Base-by-base conservation (phyloP, 2,113 vertebrate genomes). In the Lontra canadensis region DNA sequence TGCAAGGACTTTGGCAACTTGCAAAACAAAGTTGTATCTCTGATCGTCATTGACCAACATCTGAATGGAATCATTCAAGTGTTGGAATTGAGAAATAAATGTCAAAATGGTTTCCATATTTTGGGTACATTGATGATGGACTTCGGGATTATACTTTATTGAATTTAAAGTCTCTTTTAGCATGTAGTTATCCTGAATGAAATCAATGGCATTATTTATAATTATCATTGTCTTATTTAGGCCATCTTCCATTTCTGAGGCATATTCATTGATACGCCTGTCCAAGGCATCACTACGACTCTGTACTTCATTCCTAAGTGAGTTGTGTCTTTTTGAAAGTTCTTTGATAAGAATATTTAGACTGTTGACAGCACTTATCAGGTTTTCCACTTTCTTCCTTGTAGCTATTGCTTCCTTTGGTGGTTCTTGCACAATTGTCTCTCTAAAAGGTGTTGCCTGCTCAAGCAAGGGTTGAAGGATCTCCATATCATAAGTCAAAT, bases 401-500 rank as follows among this genome's bases (percentile, higher is more conserved):
- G 97, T 94, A 47, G 93, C 94, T 78, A 88, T 78, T 44, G 83
- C 76, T 97, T 99, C 98, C 12, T 98, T 97, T 42, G 98, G 95
- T n/a, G 98, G 98, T 10, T 98, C 98, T 4, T 96, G 92, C 1
- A 97, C 97, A 52, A 97, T 42, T 18, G 74, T 95, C 80, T 98
- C 96, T 94, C 73, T 98, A 71, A 99, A 95, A 3, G 98, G 98
- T 47, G 98, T 29, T 20, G 98, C 98, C 91, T 98, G 98, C 61
- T 99, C 99, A 67, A 98, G 98, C 79, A 99, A 90, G 6, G 99
- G 99, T 34, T 99, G 99, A 34, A 99, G 98, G 78, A 99, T 99
- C 97, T 99, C 99, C 98, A 99, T 99, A 87, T 99, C 99, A 63
- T 99, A 99, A 49, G 98, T 99, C 87, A 99, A 90, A 96, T 99